A percentile compares a stretch with the other conserved stretches of the same genome.
phyloP scores from a whole-genome alignment of 2,797 vertebrate genomes.

The Melanogrammus aeglefinus region DNA sequence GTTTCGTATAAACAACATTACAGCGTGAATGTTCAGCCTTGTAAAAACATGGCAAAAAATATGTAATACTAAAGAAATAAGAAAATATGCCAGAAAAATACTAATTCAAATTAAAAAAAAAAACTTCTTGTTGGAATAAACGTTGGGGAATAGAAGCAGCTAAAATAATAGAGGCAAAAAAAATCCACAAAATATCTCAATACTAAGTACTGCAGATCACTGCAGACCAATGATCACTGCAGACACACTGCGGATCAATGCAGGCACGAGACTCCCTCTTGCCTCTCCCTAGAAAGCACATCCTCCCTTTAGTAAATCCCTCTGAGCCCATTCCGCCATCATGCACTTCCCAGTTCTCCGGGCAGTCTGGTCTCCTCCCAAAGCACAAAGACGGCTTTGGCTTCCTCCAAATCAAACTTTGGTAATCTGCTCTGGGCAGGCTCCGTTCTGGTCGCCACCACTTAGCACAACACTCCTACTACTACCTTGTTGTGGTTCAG shows the following conservation, averaged over 20 bases:
- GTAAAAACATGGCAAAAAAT: too few species aligned
- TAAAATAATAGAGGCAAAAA: too few species aligned
- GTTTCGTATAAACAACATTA: too few species aligned
- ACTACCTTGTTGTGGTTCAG: background rate
- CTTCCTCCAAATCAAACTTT: background rate
- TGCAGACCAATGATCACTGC: background rate
- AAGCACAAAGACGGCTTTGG: background rate
- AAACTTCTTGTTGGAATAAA: background rate
- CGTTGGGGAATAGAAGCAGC: background rate
- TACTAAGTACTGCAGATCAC: background rate
- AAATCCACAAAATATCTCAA: too few species aligned
- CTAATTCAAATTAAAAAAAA: background rate
- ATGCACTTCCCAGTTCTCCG: background rate
- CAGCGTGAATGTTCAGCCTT: background rate
- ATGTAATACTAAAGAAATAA: background rate
- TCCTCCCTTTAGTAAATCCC: constrained; percentile 42
- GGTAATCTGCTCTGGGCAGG: background rate
- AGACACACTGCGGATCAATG: background rate
- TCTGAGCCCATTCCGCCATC: constrained; percentile 10
- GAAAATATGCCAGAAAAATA: too few species aligned
- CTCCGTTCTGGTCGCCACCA: background rate
- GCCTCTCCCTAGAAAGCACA: background rate
- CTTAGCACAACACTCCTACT: background rate
- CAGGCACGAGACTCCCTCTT: background rate
- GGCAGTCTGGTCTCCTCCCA: constrained; percentile 14